Evolutionary conservation across 2,113 vertebrate species (phyloP).

Genomic region (Eulacestoma nigropectus): DNA sequence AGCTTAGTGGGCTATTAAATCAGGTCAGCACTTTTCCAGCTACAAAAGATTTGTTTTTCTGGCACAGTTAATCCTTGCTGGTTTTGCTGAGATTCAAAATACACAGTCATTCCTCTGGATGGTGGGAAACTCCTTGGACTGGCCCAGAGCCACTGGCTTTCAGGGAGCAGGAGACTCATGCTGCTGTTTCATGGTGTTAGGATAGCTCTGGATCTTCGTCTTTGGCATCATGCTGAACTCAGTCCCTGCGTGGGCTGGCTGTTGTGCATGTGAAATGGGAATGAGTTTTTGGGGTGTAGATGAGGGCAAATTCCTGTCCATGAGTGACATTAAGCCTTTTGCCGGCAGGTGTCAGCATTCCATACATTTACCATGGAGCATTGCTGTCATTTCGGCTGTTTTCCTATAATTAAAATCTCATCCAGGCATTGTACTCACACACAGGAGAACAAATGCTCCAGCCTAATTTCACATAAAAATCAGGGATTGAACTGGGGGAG

Average conservation of each 20-base stretch:
- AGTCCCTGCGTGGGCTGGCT: not conserved
- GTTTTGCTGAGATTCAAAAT: not conserved
- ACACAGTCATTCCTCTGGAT: not conserved
- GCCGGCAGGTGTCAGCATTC: slow-evolving; percentile 67
- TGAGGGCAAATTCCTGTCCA: not conserved
- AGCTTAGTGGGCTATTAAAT: slow-evolving; percentile 12
- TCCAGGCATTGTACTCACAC: not conserved
- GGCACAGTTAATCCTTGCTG: slow-evolving; percentile 11
- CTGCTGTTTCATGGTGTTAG: not conserved
- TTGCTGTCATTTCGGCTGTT: not conserved
- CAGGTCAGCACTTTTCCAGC: slow-evolving; percentile 19
- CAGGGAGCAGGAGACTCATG: not conserved
- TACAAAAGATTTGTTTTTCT: not conserved
- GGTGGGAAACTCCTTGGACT: not conserved
- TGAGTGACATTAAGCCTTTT: not conserved
- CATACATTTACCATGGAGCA: not conserved
- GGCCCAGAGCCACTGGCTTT: not conserved
- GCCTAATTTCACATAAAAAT: not conserved
- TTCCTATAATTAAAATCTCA: not conserved
- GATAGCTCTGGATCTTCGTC: not conserved
- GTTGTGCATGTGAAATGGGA: not conserved
- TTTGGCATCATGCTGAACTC: not conserved
- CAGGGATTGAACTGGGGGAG: not conserved
- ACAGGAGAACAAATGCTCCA: not conserved
- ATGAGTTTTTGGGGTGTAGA: not conserved